phyloP scores from a whole-genome alignment of 2,797 vertebrate genomes.

The Onychomys torridus region DNA sequence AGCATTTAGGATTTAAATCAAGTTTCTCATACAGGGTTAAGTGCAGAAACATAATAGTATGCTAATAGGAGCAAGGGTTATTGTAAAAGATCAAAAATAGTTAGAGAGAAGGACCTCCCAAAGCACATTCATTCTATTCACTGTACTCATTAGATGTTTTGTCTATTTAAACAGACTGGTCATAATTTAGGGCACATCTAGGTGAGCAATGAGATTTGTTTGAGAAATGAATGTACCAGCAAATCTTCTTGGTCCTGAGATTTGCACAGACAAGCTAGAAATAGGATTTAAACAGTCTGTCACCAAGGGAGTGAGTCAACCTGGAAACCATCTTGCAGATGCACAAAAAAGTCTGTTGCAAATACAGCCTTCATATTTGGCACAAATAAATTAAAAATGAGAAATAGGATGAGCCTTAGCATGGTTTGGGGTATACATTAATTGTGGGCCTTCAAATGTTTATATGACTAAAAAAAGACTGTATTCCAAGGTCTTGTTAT shows the following conservation, averaged over 20 bases:
- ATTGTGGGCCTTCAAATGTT: neutral
- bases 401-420: neutral
- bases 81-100: conserved; percentile 59
- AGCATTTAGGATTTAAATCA: conserved; percentile 61
- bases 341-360: conserved; percentile 9
- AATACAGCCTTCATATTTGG: conserved; percentile 35
- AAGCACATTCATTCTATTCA: conserved; percentile 6
- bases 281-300: conserved; percentile 58
- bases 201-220: conserved; percentile 39
- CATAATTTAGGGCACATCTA: conserved; percentile 45
- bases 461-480: neutral
- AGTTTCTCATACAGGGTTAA: conserved; percentile 46
- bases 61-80: conserved; percentile 26
- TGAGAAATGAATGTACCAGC: conserved; percentile 24
- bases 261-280: conserved; percentile 45
- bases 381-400: conserved; percentile 55
- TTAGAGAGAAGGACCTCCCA: conserved; percentile 21
- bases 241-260: conserved; percentile 3
- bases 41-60: conserved; percentile 9
- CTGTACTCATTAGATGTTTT: neutral
- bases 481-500: neutral
- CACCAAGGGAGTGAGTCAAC: conserved; percentile 57
- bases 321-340: conserved; percentile 41
- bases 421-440: neutral
- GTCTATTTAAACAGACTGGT: conserved; percentile 28